Evolutionary conservation across 2,113 vertebrate species (phyloP).

Genomic region (Lophius piscatorius): DNA sequence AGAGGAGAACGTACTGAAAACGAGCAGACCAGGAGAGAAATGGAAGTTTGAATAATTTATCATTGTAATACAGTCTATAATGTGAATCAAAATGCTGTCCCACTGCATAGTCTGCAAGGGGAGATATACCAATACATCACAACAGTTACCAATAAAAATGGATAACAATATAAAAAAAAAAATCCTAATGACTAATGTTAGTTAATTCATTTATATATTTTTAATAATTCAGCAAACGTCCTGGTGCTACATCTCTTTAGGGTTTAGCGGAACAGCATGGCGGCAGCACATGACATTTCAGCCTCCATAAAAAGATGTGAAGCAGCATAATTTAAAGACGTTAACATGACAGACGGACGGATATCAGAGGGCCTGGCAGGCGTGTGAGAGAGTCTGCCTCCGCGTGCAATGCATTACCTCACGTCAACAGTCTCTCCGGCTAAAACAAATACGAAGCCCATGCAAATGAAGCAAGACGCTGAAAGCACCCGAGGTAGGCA

Average conservation of each 20-base stretch:
- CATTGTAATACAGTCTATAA: conserved; percentile 44
- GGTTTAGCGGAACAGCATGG: conserved; percentile 38
- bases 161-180: conserved; percentile 32
- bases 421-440: conserved; percentile 59
- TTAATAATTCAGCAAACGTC: conserved; percentile 57
- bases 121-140: conserved; percentile 39
- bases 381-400: conserved; percentile 45
- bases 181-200: conserved; percentile 41
- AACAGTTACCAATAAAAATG: conserved; percentile 47
- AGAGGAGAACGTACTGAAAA: conserved; percentile 21
- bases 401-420: conserved; percentile 47
- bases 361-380: conserved; percentile 54
- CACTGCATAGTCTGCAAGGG: conserved; percentile 12
- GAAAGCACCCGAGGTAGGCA: conserved; percentile 57
- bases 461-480: conserved; percentile 69
- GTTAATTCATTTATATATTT: conserved; percentile 56
- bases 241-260: conserved; percentile 39
- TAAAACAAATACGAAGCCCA: conserved; percentile 69
- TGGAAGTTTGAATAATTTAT: conserved; percentile 62
- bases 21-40: conserved; percentile 16
- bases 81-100: conserved; percentile 49
- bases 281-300: conserved; percentile 35
- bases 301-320: conserved; percentile 54
- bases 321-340: conserved; percentile 54
- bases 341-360: conserved; percentile 72